A percentile compares a stretch with the other conserved stretches of the same genome.
Evolutionary conservation across 2,113 vertebrate genomes (phyloP).

Genomic region (Psilopsiagon aurifrons): DNA sequence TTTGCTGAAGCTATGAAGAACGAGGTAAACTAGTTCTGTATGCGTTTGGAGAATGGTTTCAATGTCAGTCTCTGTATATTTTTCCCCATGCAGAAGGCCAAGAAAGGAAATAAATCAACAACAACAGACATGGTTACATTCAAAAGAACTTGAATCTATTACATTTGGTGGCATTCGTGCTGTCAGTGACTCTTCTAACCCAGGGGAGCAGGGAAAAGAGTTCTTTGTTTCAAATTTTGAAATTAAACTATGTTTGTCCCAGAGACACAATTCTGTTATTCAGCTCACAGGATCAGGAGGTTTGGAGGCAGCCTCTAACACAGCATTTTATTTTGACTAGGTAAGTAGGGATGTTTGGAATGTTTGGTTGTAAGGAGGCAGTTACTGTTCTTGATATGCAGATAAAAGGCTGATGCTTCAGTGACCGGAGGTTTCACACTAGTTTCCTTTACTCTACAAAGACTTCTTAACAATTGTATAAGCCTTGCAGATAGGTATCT

Average conservation of each 20-base stretch:
- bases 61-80: not conserved
- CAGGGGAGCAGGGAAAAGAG: not conserved
- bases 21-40: not conserved
- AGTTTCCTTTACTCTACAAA: not conserved
- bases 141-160: not conserved
- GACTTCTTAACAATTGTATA: not conserved
- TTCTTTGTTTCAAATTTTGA: not conserved
- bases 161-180: not conserved
- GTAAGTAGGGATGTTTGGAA: not conserved
- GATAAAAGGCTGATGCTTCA: not conserved
- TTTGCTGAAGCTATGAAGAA: not conserved
- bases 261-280: not conserved
- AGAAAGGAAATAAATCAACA: not conserved
- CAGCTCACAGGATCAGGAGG: rapidly evolving
- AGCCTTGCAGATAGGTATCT: not conserved
- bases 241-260: not conserved
- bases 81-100: not conserved
- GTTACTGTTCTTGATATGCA: not conserved
- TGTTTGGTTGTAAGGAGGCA: not conserved
- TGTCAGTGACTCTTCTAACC: not conserved
- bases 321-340: not conserved
- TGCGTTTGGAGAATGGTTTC: not conserved
- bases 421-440: not conserved
- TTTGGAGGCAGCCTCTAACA: not conserved
- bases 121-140: not conserved